Base-by-base conservation (phyloP, 2,797 vertebrate genomes). In the Melanotaenia parkinsoni region DNA sequence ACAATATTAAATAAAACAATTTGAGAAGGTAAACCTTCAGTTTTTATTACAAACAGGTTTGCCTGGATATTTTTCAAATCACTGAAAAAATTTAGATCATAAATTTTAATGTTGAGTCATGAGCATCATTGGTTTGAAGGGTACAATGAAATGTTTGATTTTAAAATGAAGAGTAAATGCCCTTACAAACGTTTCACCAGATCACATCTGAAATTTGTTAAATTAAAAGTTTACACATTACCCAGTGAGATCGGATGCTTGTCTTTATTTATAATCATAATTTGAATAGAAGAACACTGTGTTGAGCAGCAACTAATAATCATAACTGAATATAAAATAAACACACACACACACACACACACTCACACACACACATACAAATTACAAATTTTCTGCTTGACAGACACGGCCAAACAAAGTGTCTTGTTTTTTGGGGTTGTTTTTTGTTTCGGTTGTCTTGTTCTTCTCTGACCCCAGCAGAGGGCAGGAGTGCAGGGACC, bases 401-500 rank as follows among this genome's bases (percentile, higher is more conserved):
- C 38, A 35, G 35, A 4, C 40, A 22, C 20, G 33, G 22, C 45
- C 50, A 16, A 0, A 24, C 57, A 32, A n/a, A 28, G 18, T 0
- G 16, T 38, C 2, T 6, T 74, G 6, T 32, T 22, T 35, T 14
- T 58, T 65, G 40, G 58, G 13, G 11, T 35, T 35, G 13, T 12
- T 18, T 1, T 45, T 45, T 20, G 18, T 47, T 47, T 47, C 6
- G 4, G 63, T 63, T 37, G 38, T 69, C 79, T 65, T 65, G 33
- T 71, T 88, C 68, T 79, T 61, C 72, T 33, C 53, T 80, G 86
- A 86, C 79, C 86, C 91, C 91, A 92, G 87, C 78, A 91, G 90
- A 88, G 90, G 89, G 91, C 90, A 88, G 88, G 83, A 91, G 80
- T 60, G 74, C 66, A 86, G 86, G 86, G 74, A 89, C 80, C 86